Base-by-base conservation (phyloP, 2,888 invertebrate genomes). In the Limnephilus auricula region DNA sequence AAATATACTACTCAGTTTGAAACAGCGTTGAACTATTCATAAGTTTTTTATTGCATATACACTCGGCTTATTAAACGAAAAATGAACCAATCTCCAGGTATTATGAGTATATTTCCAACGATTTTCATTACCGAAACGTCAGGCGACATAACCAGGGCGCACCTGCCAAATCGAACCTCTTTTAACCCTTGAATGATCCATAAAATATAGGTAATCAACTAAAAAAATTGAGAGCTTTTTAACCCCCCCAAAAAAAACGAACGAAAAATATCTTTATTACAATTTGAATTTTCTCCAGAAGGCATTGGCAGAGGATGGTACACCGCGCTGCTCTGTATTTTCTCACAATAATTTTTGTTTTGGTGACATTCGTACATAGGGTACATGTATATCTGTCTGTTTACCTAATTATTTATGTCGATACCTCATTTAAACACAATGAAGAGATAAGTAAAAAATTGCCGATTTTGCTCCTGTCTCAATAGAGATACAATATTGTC, bases 81-180 rank as follows among this genome's bases (percentile, higher is more conserved):
- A 65, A 65, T 30, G 80, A 80, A 15, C 79, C 31, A 13, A 80
- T 32, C 30, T 15, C 80, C 80, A 13, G 18, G 65, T 25, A 65
- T 65, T 65, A 65, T n/a, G 65, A 80, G 18, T 80, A 32, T 13
- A 80, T 80, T 80, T 80, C 80, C 32, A 32, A 80, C 80, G 32
- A 80, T 80, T 80, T 80, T 80, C 80, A 80, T 80, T 80, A 80
- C 32, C 80, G 65, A 80, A 32, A 15, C 31, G 32, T 32, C 80
- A 80, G 80, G 31, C 1, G 9, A 25, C 32, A 10, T n/a, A 84
- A 84, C 84, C 40, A 84, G 40, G n/a, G 37, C 37, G 25, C 4
- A 86, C 50, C 86, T 86, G 86, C 50, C 86, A 86, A 50, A 86
- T 32, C 86, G 25, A 30, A 40, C 45, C n/a, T 30, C 50, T 31